phyloP scores from a whole-genome alignment of 2,888 invertebrate species.

The Bellardia bayeri region DNA sequence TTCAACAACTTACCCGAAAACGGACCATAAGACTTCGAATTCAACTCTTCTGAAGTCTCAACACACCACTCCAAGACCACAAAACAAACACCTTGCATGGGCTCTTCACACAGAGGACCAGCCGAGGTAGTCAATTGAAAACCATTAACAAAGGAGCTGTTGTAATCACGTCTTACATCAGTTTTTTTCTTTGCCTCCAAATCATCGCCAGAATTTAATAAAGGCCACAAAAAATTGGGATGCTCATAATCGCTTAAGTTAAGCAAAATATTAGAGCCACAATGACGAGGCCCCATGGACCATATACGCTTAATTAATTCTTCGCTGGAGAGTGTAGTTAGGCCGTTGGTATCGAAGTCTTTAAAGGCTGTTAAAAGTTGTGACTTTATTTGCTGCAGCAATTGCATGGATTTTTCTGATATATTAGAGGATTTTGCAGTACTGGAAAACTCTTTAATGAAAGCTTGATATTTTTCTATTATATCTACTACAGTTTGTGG shows the following conservation, averaged over 20 bases:
- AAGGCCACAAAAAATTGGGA: constrained; percentile 85
- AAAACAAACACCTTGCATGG: constrained; percentile 97
- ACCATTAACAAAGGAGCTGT: constrained; percentile 93
- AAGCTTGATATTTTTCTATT: constrained; percentile 89
- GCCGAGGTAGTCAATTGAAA: constrained; percentile 93
- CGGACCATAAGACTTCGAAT: constrained; percentile 83
- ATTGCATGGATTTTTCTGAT: constrained; percentile 79
- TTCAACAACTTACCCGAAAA: constrained; percentile 85
- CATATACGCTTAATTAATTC: constrained; percentile 89
- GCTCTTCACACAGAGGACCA: constrained; percentile 98
- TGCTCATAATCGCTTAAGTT: constrained; percentile 90
- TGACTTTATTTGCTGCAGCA: constrained; percentile 82
- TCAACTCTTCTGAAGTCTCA: constrained; percentile 83
- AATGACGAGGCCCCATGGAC: constrained; percentile 95
- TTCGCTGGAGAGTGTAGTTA: constrained; percentile 85
- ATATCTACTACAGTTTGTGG: constrained; percentile 89
- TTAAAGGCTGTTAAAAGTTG: constrained; percentile 87
- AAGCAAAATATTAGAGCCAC: constrained; percentile 94
- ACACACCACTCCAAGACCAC: constrained; percentile 93
- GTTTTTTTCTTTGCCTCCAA: constrained; percentile 15
- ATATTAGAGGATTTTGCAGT: constrained; percentile 77
- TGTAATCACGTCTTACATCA: constrained; percentile 88
- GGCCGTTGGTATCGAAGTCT: constrained; percentile 85
- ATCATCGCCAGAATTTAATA: constrained; percentile 78
- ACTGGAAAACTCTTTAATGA: constrained; percentile 86